Evolutionary conservation across 1,140 invertebrate genomes (phyloP), one percentile per base, ranked within the genome.

Genomic region (Mizuhopecten yessoensis): DNA sequence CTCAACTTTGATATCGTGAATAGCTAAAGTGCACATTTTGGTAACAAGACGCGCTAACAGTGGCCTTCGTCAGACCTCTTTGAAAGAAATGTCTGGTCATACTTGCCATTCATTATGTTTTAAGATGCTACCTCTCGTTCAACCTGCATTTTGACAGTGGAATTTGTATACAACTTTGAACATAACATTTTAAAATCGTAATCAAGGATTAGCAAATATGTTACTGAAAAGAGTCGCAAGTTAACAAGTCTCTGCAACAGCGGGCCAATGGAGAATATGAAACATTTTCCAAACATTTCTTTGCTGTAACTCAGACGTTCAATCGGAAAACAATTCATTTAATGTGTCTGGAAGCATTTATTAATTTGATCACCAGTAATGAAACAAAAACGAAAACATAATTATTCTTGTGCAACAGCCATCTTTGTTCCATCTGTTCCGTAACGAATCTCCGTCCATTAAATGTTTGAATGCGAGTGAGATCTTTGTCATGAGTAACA

Each of bases 331-430:
- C 57, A 75, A 75, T 75, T 75, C 57, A 75, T 75, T 75, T 75
- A 75, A 75, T 75, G 57, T 75, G 57, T 75, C 57, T 75, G 57
- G 57, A 29, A 75, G 29, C 23, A 23, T 75, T 75, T 75, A 75
- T 75, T 75, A 75, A 75, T 75, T 75, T 75, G 57, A 75, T 75
- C 57, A 29, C 29, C 57, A 17, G 9, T 75, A 29, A 75, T 75
- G 57, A 75, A 75, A 75, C 57, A 75, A 75, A 29, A 75, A n/a
- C 23, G 15, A n/a, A 75, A 75, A 75, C 11, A 75, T 7, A 23
- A 75, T 29, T 75, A 75, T 17, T 11, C n/a, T 75, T 75, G 57
- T 75, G 23, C 57, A 75, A 75, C 17, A 75, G 57, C 57, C 57
- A 75, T 75, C 57, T 75, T 75, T 29, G 57, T 75, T 75, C 23